Percentiles rank a stretch among this genome's conserved stretches.
phyloP scores from a whole-genome alignment of 2,888 invertebrate species.

The Ormia ochracea region DNA sequence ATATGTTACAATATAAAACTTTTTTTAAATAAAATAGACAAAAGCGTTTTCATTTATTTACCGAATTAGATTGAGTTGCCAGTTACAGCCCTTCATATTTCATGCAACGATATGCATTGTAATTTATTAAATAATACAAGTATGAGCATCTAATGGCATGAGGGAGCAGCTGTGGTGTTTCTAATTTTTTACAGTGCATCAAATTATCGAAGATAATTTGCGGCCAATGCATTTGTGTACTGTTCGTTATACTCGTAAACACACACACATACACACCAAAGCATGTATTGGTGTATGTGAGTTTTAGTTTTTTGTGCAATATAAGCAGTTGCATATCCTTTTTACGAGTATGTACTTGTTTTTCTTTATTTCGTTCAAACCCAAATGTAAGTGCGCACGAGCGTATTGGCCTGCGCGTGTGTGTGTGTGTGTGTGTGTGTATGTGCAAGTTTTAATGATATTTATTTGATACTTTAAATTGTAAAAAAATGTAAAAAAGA shows the following conservation, averaged over 20 bases:
- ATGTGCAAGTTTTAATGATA: constrained; percentile 14
- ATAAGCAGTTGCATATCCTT: constrained; percentile 34
- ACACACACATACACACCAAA: not conserved
- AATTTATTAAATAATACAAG: too few species aligned
- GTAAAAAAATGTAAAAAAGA: constrained; percentile 24
- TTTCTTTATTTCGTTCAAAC: not conserved
- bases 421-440: not conserved
- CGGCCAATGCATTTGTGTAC: constrained; percentile 5
- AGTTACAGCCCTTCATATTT: too few species aligned
- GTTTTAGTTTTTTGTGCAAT: constrained; percentile 21
- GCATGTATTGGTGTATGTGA: not conserved
- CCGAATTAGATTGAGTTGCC: too few species aligned
- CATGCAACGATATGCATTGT: too few species aligned
- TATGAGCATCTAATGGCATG: too few species aligned
- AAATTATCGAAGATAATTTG: constrained; percentile 25
- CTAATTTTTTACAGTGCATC: not conserved
- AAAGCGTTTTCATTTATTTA: too few species aligned
- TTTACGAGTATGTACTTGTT: not conserved
- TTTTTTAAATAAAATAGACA: too few species aligned
- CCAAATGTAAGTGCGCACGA: not conserved
- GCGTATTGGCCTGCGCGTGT: not conserved
- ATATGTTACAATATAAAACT: too few species aligned
- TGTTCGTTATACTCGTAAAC: too few species aligned
- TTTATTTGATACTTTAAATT: constrained; percentile 35
- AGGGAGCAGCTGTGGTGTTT: too few species aligned